Percentiles rank a stretch among this genome's conserved stretches.
phyloP scores from a whole-genome alignment of 2,888 invertebrate species.

The Cetonia aurata region DNA sequence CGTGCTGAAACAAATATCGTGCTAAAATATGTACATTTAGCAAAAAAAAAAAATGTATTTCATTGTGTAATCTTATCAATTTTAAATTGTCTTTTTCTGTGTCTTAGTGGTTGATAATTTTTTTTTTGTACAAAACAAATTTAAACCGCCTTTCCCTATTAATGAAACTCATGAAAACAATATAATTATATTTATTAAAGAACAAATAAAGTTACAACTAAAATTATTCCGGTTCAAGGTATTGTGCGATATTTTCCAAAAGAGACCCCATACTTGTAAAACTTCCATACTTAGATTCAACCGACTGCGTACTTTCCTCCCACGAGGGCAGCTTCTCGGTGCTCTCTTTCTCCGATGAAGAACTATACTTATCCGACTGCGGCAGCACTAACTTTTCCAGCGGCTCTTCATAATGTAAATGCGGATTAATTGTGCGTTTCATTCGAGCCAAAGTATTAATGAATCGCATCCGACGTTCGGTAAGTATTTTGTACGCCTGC shows the following conservation, averaged over 20 bases:
- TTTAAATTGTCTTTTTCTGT: not conserved
- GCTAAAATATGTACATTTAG: conserved; percentile 3
- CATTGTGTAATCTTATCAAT: not conserved
- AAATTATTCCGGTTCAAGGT: conserved; percentile 19
- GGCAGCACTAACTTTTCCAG: conserved; percentile 53
- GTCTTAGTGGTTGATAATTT: not conserved
- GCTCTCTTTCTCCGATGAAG: conserved; percentile 2
- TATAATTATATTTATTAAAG: conserved; percentile 3
- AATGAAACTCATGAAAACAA: too few species aligned
- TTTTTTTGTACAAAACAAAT: not conserved
- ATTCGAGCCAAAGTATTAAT: conserved; percentile 62
- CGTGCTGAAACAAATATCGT: conserved; percentile 70
- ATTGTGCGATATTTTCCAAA: not conserved
- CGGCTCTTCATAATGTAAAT: conserved; percentile 66
- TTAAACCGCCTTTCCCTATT: not conserved
- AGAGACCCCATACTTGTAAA: not conserved
- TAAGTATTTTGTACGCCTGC: conserved; percentile 64
- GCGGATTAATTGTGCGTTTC: conserved; percentile 72
- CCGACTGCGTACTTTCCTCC: conserved; percentile 8
- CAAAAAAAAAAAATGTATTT: not conserved
- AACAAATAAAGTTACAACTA: not conserved
- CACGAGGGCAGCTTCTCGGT: too few species aligned
- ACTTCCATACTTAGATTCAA: conserved; percentile 11
- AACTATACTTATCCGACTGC: not conserved
- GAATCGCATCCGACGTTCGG: conserved; percentile 57